Evolutionary conservation across 2,888 invertebrate genomes (phyloP), one percentile per base, ranked within the genome.

Genomic region (Tiphia femorata): DNA sequence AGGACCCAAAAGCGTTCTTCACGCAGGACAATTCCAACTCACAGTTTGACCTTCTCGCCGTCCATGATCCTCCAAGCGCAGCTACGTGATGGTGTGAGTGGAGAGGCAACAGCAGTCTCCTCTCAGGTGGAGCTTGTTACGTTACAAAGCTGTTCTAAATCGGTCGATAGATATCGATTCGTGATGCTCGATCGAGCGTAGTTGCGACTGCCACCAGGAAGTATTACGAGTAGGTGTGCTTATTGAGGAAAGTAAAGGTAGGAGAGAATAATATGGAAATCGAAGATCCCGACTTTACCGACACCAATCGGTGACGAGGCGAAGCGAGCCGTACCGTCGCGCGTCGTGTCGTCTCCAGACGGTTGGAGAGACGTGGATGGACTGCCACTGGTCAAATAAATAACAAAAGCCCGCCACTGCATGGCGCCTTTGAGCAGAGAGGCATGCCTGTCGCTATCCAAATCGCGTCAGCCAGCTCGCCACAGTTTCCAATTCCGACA

Each of bases 41-140:
- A 81, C 81, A 81, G 73, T 46, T 75, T 79, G 54, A 80, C 75
- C 64, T 74, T 80, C 62, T 81, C 81, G 62, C 78, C 77, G 64
- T 78, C 76, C 79, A 81, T 80, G 69, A 58, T 73, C 57, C 51
- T 46, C 23, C n/a, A n/a, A n/a, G n/a, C n/a, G n/a, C n/a, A n/a
- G n/a, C n/a, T n/a, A n/a, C n/a, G n/a, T n/a, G n/a, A n/a, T n/a
- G n/a, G n/a, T n/a, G n/a, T n/a, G n/a, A n/a, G n/a, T n/a, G n/a
- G n/a, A n/a, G n/a, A n/a, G n/a, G n/a, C n/a, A n/a, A n/a, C n/a
- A n/a, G n/a, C n/a, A n/a, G n/a, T n/a, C n/a, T n/a, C n/a, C n/a
- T n/a, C n/a, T n/a, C n/a, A n/a, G n/a, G n/a, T n/a, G n/a, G n/a
- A n/a, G n/a, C n/a, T n/a, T n/a, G n/a, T n/a, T n/a, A n/a, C n/a